Conservation (phyloP, 2,888 invertebrate genomes). For the Drosophila yooni region DNA sequence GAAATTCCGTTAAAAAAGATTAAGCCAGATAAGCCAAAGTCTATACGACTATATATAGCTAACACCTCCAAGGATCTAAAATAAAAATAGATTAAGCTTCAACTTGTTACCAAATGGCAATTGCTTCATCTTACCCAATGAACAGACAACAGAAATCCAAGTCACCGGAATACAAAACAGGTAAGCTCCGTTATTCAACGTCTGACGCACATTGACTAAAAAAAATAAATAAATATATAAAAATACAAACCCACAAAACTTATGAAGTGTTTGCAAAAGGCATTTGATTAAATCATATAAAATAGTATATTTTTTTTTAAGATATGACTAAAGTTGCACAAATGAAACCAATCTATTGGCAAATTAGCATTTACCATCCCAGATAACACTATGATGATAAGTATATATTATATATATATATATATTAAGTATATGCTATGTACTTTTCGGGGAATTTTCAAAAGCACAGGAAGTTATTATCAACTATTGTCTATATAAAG, state of each 20-base stretch:
- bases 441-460: conserved; percentile 45
- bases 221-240: background rate
- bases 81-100: background rate
- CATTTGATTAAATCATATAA: conserved; percentile 25
- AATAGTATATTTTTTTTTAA: conserved; percentile 16
- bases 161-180: background rate
- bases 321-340: conserved; percentile 18
- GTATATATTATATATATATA: conserved; percentile 2
- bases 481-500: conserved; percentile 36
- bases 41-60: background rate
- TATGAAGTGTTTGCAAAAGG: conserved; percentile 1
- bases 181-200: background rate
- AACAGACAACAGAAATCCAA: background rate
- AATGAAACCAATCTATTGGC: conserved; percentile 14
- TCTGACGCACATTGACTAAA: conserved; percentile 5
- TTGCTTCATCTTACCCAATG: background rate
- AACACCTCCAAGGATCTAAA: background rate
- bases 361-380: conserved; percentile 30
- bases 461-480: conserved; percentile 41
- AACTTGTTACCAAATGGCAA: background rate
- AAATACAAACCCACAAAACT: background rate
- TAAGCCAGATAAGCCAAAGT: background rate
- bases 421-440: background rate
- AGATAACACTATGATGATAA: conserved; percentile 23
- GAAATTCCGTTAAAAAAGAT: background rate